Percentiles rank a stretch among this genome's conserved stretches.
These are phyloP conservation scores for Hemithea aestivaria DNA, from an alignment of 2,888 invertebrate species.

Conservation along the genomic window DNA sequence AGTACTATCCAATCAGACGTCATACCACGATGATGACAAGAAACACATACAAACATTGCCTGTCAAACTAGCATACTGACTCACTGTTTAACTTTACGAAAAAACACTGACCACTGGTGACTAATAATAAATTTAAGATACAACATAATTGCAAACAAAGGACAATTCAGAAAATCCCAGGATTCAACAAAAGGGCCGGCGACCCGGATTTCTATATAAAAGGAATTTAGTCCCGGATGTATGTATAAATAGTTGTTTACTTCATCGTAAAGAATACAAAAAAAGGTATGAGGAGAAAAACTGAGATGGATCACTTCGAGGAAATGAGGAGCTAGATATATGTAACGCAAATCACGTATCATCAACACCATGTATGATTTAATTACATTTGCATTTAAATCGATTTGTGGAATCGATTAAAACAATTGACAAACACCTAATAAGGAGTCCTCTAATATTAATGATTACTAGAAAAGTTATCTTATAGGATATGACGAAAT, in stretches of 20 bases:
- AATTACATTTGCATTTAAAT: slow-evolving; percentile 30
- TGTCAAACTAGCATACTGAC: slow-evolving; percentile 31
- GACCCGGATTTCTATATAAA: slow-evolving; percentile 45
- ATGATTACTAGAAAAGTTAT: slow-evolving; percentile 34
- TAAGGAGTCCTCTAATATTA: slow-evolving; percentile 22
- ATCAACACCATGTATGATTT: slow-evolving; percentile 21
- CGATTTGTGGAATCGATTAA: slow-evolving; percentile 17
- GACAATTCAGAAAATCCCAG: slow-evolving; percentile 24
- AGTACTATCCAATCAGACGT: slow-evolving; percentile 41
- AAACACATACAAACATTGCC: slow-evolving; percentile 35
- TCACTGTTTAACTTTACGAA: slow-evolving; percentile 27
- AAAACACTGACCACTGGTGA: slow-evolving; percentile 24
- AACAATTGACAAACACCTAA: slow-evolving; percentile 15
- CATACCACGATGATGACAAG: slow-evolving; percentile 54
- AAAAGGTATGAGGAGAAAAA: slow-evolving; percentile 16
- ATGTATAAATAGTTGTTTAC: slow-evolving; percentile 24
- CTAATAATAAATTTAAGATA: slow-evolving; percentile 29
- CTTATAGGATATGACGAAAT: slow-evolving; percentile 36
- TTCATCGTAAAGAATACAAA: slow-evolving; percentile 22
- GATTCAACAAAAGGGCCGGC: slow-evolving; percentile 33
- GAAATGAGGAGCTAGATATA: slow-evolving; percentile 20
- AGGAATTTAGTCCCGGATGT: slow-evolving; percentile 35
- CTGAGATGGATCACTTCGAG: slow-evolving; percentile 20
- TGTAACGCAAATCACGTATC: slow-evolving; percentile 15
- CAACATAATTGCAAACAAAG: slow-evolving; percentile 24